Percentiles rank a stretch among this genome's conserved stretches.
phyloP scores from a whole-genome alignment of 1,140 invertebrate genomes.

The Gryllus bimaculatus region DNA sequence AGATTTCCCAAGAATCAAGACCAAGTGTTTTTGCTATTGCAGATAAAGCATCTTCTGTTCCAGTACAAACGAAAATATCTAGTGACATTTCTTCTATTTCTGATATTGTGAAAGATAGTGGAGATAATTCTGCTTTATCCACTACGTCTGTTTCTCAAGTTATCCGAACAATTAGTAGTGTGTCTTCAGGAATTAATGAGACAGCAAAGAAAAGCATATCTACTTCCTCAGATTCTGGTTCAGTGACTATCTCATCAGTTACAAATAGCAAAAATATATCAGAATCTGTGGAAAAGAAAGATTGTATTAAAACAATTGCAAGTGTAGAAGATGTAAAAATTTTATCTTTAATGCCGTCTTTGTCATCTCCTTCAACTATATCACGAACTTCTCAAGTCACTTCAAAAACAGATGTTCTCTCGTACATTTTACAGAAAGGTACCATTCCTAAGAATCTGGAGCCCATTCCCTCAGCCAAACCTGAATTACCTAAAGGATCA shows the following conservation, averaged over 20 bases:
- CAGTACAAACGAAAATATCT: background rate
- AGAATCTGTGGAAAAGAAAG: too few relatives aligned
- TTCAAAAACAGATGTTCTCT: background rate
- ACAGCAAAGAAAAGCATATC: too few relatives aligned
- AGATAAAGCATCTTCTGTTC: slow-evolving; percentile 10
- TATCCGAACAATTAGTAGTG: background rate
- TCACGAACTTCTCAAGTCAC: background rate
- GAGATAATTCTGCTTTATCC: background rate
- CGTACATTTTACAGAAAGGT: background rate
- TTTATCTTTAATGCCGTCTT: background rate
- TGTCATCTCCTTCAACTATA: background rate
- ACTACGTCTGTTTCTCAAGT: background rate
- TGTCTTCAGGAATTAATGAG: background rate
- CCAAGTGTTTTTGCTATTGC: slow-evolving; percentile 13
- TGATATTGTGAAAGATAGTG: too few relatives aligned
- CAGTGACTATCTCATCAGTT: too few relatives aligned
- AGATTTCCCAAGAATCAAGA: slow-evolving; percentile 16
- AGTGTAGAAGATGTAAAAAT: too few relatives aligned
- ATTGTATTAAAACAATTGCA: too few relatives aligned
- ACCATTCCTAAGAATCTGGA: background rate
- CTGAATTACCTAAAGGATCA: background rate
- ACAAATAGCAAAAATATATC: too few relatives aligned
- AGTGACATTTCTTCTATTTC: too few relatives aligned
- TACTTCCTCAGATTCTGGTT: too few relatives aligned
- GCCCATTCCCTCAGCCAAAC: background rate